Conservation (phyloP, 2,113 vertebrate species). For the Ia io region DNA sequence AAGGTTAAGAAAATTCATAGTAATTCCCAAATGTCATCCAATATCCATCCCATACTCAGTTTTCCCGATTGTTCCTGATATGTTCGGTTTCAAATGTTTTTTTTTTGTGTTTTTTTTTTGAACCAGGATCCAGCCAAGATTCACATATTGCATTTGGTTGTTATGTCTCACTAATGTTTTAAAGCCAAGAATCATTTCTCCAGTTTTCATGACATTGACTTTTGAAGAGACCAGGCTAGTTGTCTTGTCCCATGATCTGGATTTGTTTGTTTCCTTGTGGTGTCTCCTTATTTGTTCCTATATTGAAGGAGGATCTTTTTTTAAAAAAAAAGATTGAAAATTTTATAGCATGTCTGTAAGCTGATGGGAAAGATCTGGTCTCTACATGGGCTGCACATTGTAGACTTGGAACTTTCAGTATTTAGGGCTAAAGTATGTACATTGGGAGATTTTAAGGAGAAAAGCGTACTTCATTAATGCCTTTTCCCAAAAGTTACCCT, state of each 20-base stretch:
- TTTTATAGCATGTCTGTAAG: neutral
- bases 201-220: constrained; percentile 54
- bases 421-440: neutral
- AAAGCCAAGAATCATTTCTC: constrained; percentile 61
- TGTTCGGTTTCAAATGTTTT: constrained; percentile 54
- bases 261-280: constrained; percentile 56
- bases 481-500: neutral
- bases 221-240: constrained; percentile 63
- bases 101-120: constrained; percentile 31
- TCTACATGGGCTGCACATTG: neutral
- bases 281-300: constrained; percentile 29
- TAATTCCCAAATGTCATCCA: neutral
- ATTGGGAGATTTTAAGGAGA: constrained; percentile 32
- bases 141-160: constrained; percentile 50
- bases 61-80: constrained; percentile 40
- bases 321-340: neutral
- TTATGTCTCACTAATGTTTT: constrained; percentile 61
- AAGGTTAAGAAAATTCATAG: constrained; percentile 3
- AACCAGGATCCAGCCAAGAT: constrained; percentile 60
- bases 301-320: neutral
- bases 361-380: constrained; percentile 35
- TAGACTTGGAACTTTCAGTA: neutral
- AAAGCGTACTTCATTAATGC: neutral
- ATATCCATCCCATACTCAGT: neutral
- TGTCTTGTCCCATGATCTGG: constrained; percentile 45